Base-by-base conservation (phyloP, 1,140 invertebrate species). In the Hestina assimilis region DNA sequence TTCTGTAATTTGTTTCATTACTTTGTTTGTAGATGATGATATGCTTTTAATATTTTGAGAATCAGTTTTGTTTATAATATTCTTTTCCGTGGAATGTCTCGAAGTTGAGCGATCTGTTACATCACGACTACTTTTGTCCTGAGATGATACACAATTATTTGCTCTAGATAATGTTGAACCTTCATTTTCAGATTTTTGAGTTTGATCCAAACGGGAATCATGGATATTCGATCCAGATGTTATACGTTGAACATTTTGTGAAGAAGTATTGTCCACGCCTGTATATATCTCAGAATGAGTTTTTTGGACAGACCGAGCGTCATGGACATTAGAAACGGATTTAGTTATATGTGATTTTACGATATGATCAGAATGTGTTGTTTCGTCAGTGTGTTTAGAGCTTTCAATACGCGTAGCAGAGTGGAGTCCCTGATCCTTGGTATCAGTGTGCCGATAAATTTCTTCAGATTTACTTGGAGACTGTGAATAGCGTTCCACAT, bases 391-490 rank as follows among this genome's bases (percentile, higher is more conserved):
- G 20, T 23, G 11, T 26, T 35, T 47, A 47, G 45, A 19, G 20
- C 1, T 59, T 33, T 51, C 33, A 26, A 15, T 51, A 51, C 17
- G 12, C 9, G 23, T 51, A 11, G 17, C 11, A 24, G 50, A 28
- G 41, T 51, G n/a, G 42, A 20, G 40, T 31, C 26, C 20, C 2
- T 41, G 24, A 8, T 46, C 12, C 8, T 38, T 3, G 2, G 3
- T n/a, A 61, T 93, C 92, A 19, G 79, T 74, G 8, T 89, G 90
- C 60, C 83, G 19, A 24, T 12, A 11, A 42, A 17, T 17, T 9
- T 92, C 92, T 61, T 92, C 92, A 40, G 90, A 75, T 28, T 67
- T 78, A 48, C 83, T 86, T 89, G 66, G 61, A 24, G 59, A 58
- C 38, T 40, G 59, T 15, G 35, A 20, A 35, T 79, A 81, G 31